These are phyloP conservation scores for Plectrocnemia conspersa DNA, from an alignment of 1,140 invertebrate species.

Conservation along the genomic window DNA sequence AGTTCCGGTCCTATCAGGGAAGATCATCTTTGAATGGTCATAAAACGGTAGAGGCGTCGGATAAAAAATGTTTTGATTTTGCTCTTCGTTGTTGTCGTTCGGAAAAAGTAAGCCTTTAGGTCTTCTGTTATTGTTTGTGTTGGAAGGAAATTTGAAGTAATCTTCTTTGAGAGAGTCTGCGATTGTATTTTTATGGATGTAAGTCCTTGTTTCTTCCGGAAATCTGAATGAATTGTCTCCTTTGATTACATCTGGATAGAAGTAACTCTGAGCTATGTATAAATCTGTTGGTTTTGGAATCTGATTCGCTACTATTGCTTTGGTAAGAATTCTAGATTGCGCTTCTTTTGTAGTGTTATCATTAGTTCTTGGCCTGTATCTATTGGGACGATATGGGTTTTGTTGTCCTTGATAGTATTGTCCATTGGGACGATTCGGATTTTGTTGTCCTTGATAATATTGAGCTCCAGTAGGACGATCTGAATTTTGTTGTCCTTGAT, in stretches of 20 bases:
- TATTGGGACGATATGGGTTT: conserved; percentile 5
- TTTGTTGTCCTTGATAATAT: conserved; percentile 8
- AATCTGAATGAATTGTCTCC: conserved; percentile 17
- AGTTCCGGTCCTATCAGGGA: conserved; percentile 45
- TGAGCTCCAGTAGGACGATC: background rate
- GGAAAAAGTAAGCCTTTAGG: conserved; percentile 29
- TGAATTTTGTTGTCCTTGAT: conserved; percentile 18
- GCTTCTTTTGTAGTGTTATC: background rate
- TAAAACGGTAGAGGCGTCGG: conserved; percentile 28
- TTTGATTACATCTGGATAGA: conserved; percentile 12
- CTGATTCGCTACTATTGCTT: conserved; percentile 12
- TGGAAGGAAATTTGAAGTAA: conserved; percentile 26
- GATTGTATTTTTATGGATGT: conserved; percentile 13
- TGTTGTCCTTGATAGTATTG: background rate
- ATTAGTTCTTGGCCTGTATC: conserved; percentile 1
- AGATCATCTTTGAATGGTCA: conserved; percentile 39
- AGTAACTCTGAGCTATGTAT: conserved; percentile 26
- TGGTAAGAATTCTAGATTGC: conserved; percentile 31
- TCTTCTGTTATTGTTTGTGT: conserved; percentile 5
- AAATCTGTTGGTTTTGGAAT: conserved; percentile 21
- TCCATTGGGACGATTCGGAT: background rate
- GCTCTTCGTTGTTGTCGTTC: background rate
- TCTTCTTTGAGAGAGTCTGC: conserved; percentile 10
- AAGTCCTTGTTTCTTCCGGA: conserved; percentile 20
- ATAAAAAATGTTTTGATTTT: conserved; percentile 22